Base-by-base conservation (phyloP, 2,797 vertebrate species). In the Danio choprae region DNA sequence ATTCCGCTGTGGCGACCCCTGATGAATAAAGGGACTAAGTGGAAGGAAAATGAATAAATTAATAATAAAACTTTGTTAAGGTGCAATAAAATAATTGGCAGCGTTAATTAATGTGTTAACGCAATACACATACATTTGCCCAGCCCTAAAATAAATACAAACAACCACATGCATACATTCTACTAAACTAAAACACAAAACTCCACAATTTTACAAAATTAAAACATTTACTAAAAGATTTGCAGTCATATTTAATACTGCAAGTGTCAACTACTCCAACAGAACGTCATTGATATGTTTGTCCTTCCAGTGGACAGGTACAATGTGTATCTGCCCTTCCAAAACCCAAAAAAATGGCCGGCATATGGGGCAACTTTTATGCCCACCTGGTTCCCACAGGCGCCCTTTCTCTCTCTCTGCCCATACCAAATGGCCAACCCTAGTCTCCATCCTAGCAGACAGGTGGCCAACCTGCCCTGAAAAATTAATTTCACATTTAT, bases 361-460 rank as follows among this genome's bases (percentile, higher is more conserved):
- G 84, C 88, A 90, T 90, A 90, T 89, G 90, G 82, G 87, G 82
- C 77, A 83, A 87, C 85, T 85, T 87, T 88, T 89, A 87, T 84
- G 81, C 84, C 87, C 89, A 91, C 84, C 90, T 84, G 89, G 79
- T 83, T 85, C 76, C 84, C 78, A 84, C 79, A 87, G 88, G 88
- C 89, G 76, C 81, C 43, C 36, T 10, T n/a, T 5, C 43, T 74
- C 48, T 82, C 79, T 81, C 44, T 75, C 79, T 83, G 75, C 83
- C 78, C 80, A 73, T 63, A 84, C 86, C 86, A 89, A 87, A 87
- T 85, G 83, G 83, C 86, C 84, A 81, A 69, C 81, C 67, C 81
- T 60, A 85, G 84, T 85, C 70, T 84, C 83, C 68, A 84, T 88
- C 83, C 84, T 82, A 84, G 87, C 81, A 87, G 89, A 92, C 91